A percentile compares a stretch with the other conserved stretches of the same genome.
Conservation (phyloP, 2,888 invertebrate genomes). For the Plemyria rubiginata region DNA sequence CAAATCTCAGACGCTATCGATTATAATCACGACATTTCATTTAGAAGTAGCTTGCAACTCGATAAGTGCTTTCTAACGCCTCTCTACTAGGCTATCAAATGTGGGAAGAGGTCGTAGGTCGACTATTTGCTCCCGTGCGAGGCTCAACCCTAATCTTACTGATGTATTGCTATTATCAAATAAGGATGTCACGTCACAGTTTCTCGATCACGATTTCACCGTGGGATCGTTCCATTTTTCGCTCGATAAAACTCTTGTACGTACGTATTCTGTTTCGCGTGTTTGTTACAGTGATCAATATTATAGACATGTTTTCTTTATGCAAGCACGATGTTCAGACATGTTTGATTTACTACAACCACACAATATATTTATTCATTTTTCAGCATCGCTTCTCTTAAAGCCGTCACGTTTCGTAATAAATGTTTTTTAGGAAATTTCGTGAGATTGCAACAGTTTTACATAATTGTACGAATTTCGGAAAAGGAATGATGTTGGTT, state of each 20-base stretch:
- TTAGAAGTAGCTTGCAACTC: constrained; percentile 47
- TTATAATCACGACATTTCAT: constrained; percentile 71
- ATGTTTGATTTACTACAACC: constrained; percentile 5
- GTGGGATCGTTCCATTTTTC: constrained; percentile 25
- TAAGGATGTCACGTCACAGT: constrained; percentile 42
- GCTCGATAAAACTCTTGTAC: constrained; percentile 29
- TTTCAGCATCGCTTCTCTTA: not conserved
- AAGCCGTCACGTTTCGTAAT: not conserved
- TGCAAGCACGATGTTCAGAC: constrained; percentile 15
- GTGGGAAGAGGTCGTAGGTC: constrained; percentile 74
- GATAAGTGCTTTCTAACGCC: constrained; percentile 76
- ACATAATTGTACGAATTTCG: too few relatives aligned
- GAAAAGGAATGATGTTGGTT: too few relatives aligned
- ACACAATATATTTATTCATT: not conserved
- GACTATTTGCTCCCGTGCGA: constrained; percentile 66
- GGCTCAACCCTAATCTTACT: constrained; percentile 50
- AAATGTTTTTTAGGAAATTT: too few relatives aligned
- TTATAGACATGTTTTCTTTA: constrained; percentile 20
- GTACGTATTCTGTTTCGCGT: constrained; percentile 24
- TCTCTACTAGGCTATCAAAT: constrained; percentile 54
- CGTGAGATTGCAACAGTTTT: too few relatives aligned
- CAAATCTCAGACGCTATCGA: constrained; percentile 63
- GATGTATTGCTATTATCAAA: constrained; percentile 51
- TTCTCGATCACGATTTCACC: constrained; percentile 32
- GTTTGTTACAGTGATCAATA: constrained; percentile 25